phyloP scores from a whole-genome alignment of 2,113 vertebrate genomes.

The Platysternon megacephalum region DNA sequence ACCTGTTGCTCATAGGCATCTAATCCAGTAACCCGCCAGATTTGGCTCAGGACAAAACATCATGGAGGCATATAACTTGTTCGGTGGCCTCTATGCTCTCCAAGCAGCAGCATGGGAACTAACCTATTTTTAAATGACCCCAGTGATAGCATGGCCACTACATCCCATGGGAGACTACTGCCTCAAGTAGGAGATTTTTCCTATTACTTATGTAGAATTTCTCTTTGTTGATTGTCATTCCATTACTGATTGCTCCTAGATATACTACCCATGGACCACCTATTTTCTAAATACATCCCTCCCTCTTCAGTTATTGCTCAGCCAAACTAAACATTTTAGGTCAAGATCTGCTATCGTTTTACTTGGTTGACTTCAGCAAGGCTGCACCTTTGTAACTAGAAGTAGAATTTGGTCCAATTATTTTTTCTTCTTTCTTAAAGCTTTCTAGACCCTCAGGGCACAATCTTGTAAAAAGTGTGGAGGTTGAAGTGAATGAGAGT shows the following conservation, averaged over 20 bases:
- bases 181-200: not conserved
- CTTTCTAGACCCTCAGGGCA: conserved; percentile 37
- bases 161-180: not conserved
- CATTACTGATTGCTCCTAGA: not conserved
- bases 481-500: conserved; percentile 8
- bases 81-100: not conserved
- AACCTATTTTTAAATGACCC: not conserved
- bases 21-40: not conserved
- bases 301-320: not conserved
- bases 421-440: not conserved
- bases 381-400: conserved; percentile 1
- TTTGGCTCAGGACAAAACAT: not conserved
- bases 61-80: not conserved
- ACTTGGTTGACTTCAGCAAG: not conserved
- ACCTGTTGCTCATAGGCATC: not conserved
- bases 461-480: conserved; percentile 17
- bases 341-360: not conserved
- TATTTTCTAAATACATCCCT: not conserved
- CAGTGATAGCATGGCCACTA: not conserved
- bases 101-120: not conserved
- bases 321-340: not conserved
- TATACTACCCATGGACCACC: not conserved
- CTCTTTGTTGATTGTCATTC: not conserved
- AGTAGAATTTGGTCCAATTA: conserved; percentile 55
- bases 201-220: not conserved